Base-by-base conservation (phyloP, 2,797 vertebrate genomes). In the Poecilia picta region DNA sequence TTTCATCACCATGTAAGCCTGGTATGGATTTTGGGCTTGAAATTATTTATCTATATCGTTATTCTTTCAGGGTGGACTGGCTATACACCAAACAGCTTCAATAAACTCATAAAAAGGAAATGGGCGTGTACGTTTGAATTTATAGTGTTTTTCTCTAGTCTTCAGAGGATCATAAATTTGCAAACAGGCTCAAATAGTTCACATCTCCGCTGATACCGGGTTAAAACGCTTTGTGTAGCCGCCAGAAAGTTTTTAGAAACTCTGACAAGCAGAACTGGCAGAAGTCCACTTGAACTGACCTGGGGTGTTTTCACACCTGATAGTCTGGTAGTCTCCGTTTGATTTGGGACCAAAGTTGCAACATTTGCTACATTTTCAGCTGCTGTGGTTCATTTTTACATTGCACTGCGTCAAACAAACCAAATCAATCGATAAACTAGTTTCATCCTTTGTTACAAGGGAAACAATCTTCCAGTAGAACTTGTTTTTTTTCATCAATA, bases 141-240 rank as follows among this genome's bases (percentile, higher is more conserved):
- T 20, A 64, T 20, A 18, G 33, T 33, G 3, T 20, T 64, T 36
- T 10, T 64, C 28, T 62, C 57, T 33, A 18, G 7, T 62, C 57
- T 18, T 62, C 57, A 62, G 57, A 36, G 62, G 62, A 64, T 20
- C 62, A 36, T 18, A 36, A 36, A 36, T 20, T 10, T 36, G 62
- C 33, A 36, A 20, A 18, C 62, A 33, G 31, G 31, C 4, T 41
- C 1, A 23, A 68, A 25, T 41, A 23, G 20, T 2, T 13, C 3
- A 5, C 20, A 68, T 11, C 23, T 2, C 1, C 36, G 41, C 36
- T 0, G 2, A 2, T 4, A 11, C 28, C 0, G 4, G 33, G 18
- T 23, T 39, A 39, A 25, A 66, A 20, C 8, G 2, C 18, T 23
- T 18, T 36, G 20, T 18, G 31, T 8, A 33, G 15, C 59, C 59